These are phyloP conservation scores for Formica selysi DNA, from an alignment of 1,140 invertebrate genomes.

Conservation along the genomic window DNA sequence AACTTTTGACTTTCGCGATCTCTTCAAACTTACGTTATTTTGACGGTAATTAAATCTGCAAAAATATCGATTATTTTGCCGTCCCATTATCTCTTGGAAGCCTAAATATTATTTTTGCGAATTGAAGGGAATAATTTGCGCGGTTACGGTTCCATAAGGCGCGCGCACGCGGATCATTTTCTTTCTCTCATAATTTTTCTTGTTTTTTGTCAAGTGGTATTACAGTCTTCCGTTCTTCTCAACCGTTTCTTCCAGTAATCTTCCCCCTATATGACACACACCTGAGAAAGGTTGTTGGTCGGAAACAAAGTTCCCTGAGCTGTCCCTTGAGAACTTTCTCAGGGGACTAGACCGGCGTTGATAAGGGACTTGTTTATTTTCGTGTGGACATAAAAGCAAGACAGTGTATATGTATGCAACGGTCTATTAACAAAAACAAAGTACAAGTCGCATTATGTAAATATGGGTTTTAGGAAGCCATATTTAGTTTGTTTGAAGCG, in stretches of 20 bases:
- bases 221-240: slow-evolving; percentile 22
- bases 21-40: background rate
- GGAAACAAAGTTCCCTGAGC: slow-evolving; percentile 54
- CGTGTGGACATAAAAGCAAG: slow-evolving; percentile 46
- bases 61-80: slow-evolving; percentile 21
- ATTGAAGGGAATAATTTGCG: slow-evolving; percentile 16
- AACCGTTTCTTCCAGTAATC: background rate
- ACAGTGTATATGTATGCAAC: background rate
- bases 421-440: slow-evolving; percentile 39
- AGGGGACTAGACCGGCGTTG: slow-evolving; percentile 22
- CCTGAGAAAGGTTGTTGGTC: slow-evolving; percentile 46
- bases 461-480: slow-evolving; percentile 9
- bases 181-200: slow-evolving; percentile 49
- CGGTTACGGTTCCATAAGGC: background rate
- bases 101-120: slow-evolving; percentile 44
- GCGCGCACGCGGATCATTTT: background rate
- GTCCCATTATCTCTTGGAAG: slow-evolving; percentile 1
- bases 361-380: slow-evolving; percentile 65
- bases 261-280: slow-evolving; percentile 16
- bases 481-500: background rate
- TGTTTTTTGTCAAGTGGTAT: slow-evolving; percentile 48
- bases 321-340: slow-evolving; percentile 33
- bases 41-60: slow-evolving; percentile 18
- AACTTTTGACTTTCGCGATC: slow-evolving; percentile 1
- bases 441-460: slow-evolving; percentile 7